Evolutionary conservation across 2,797 vertebrate genomes (phyloP).

Genomic region (Rhadinocentrus ornatus): DNA sequence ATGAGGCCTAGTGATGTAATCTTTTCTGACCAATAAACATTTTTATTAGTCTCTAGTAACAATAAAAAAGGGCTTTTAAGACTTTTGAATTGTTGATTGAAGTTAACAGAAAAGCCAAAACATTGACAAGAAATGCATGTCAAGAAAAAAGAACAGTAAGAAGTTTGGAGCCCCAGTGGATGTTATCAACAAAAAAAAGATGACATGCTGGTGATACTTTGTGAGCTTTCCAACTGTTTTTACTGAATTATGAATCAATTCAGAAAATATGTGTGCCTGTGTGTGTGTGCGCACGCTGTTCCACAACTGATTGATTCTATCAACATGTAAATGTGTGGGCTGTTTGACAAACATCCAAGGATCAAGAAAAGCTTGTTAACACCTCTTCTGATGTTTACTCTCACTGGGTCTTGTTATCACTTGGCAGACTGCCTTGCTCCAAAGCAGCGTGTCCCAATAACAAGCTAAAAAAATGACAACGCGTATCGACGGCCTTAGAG

Average conservation of each 20-base stretch:
- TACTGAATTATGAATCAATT: neutral
- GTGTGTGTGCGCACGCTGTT: neutral
- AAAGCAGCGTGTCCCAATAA: conserved; percentile 38
- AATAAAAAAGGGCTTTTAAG: conserved; percentile 1
- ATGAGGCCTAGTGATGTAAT: too few relatives aligned
- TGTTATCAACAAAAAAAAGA: neutral
- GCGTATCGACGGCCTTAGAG: conserved; percentile 24
- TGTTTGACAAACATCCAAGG: conserved; percentile 22
- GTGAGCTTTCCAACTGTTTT: too few relatives aligned
- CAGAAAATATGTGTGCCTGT: neutral
- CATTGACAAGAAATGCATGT: neutral
- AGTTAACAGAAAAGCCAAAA: neutral
- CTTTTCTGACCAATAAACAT: too few relatives aligned
- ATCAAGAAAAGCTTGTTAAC: conserved; percentile 51
- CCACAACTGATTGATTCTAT: conserved; percentile 5
- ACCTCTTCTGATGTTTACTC: conserved; percentile 33
- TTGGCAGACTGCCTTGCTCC: conserved; percentile 21
- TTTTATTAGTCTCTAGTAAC: too few relatives aligned
- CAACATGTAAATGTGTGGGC: conserved; percentile 2
- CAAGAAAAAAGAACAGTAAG: neutral
- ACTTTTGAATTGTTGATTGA: conserved; percentile 19
- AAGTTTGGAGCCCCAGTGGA: neutral
- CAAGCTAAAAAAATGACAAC: conserved; percentile 52
- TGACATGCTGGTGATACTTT: neutral
- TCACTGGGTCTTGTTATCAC: conserved; percentile 48